Conservation (phyloP, 2,797 vertebrate species). For the Galaxias olidus region DNA sequence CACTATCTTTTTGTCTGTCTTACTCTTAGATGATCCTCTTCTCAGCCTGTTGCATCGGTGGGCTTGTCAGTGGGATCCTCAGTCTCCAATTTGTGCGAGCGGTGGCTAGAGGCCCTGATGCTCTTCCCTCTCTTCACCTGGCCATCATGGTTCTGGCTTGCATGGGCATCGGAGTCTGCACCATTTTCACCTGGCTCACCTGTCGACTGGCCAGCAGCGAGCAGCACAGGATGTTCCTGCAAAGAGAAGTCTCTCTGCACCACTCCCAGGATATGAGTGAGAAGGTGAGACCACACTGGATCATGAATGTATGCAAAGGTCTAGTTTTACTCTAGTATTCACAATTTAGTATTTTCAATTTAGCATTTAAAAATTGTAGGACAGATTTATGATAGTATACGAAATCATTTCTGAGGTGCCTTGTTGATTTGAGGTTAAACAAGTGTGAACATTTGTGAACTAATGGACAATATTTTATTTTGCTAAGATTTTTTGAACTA, state of each 20-base stretch:
- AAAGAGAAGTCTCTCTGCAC: constrained; percentile 84
- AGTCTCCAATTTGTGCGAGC: constrained; percentile 85
- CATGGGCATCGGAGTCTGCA: constrained; percentile 82
- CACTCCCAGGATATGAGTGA: constrained; percentile 87
- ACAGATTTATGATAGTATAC: too few species aligned
- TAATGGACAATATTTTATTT: too few species aligned
- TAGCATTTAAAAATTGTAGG: too few species aligned
- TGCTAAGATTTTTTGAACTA: too few species aligned
- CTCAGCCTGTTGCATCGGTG: constrained; percentile 87
- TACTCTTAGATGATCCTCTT: constrained; percentile 86
- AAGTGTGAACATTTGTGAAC: too few species aligned
- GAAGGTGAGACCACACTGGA: constrained; percentile 67
- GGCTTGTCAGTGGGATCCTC: constrained; percentile 85
- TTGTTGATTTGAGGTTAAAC: too few species aligned
- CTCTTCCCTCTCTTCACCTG: constrained; percentile 76
- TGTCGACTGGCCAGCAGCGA: constrained; percentile 86
- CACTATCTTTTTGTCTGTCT: too few species aligned
- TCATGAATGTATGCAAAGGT: not conserved
- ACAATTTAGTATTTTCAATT: too few species aligned
- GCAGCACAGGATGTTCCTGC: constrained; percentile 85
- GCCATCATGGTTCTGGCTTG: constrained; percentile 82
- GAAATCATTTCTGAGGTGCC: too few species aligned
- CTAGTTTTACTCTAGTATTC: too few species aligned
- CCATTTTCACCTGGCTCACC: constrained; percentile 84
- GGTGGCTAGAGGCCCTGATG: constrained; percentile 75